Evolutionary conservation across 92 coral and sea anemone species (phyloP).

Genomic region (Umimayanthus kanabou): DNA sequence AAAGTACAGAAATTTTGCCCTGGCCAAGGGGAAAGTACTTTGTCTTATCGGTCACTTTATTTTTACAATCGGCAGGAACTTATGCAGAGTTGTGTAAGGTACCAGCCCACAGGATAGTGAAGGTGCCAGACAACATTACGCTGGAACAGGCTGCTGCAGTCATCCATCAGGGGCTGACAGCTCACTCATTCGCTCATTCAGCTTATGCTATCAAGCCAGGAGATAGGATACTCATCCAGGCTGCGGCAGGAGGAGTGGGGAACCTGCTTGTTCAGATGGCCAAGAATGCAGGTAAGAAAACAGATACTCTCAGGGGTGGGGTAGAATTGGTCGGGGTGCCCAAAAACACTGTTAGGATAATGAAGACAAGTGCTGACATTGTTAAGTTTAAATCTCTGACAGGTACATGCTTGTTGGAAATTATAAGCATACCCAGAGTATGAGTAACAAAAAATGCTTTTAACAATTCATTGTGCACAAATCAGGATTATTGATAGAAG

Average conservation of each 20-base stretch:
- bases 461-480: not conserved
- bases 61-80: constrained; percentile 46
- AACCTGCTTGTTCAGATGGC: constrained; percentile 69
- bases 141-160: constrained; percentile 76
- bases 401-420: not conserved
- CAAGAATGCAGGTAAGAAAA: constrained; percentile 62
- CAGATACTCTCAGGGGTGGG: not conserved
- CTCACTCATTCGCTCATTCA: constrained; percentile 59
- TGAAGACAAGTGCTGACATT: no score
- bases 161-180: constrained; percentile 79
- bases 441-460: no score
- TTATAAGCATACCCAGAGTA: no score
- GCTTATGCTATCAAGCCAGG: constrained; percentile 67
- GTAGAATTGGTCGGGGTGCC: not conserved
- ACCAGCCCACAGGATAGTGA: constrained; percentile 56
- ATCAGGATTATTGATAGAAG: not conserved
- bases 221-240: constrained; percentile 68
- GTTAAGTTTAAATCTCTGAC: not conserved
- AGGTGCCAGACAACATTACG: constrained; percentile 59
- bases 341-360: no score
- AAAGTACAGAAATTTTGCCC: no score
- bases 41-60: not conserved
- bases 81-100: constrained; percentile 73
- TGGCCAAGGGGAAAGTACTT: not conserved
- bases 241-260: constrained; percentile 83